phyloP scores from a whole-genome alignment of 2,797 vertebrate genomes.

The Poecilia picta region DNA sequence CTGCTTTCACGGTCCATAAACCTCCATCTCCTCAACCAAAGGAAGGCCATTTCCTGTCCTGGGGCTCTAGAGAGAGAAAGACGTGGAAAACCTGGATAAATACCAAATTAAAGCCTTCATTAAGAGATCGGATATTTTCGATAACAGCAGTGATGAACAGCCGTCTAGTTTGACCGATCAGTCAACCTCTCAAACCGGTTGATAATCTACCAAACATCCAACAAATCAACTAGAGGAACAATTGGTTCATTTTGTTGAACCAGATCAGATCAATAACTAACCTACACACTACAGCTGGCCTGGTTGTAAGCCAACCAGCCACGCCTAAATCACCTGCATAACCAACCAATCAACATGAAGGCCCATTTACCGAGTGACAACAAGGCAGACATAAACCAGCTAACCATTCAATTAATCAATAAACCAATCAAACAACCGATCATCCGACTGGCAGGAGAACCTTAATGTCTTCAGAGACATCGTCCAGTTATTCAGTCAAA shows the following conservation, averaged over 20 bases:
- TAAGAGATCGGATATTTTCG: not conserved
- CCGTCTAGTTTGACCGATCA: no score
- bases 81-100: not conserved
- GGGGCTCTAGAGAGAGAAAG: slow-evolving; percentile 22
- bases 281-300: not conserved
- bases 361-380: not conserved
- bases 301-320: not conserved
- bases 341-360: not conserved
- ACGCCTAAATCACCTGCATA: no score
- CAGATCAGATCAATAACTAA: not conserved
- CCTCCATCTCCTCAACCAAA: slow-evolving; percentile 34
- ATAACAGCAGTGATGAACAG: not conserved
- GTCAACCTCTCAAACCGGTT: no score
- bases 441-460: not conserved
- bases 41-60: slow-evolving; percentile 55
- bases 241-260: not conserved
- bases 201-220: not conserved
- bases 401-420: not conserved
- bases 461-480: not conserved
- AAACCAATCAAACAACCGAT: not conserved
- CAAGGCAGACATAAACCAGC: not conserved
- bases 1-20: slow-evolving; percentile 57
- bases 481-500: not conserved
- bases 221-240: not conserved
- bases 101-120: not conserved